A percentile compares a stretch with the other conserved stretches of the same genome.
These are phyloP conservation scores for Chymomyza costata DNA, from an alignment of 1,140 invertebrate genomes.

Conservation along the genomic window DNA sequence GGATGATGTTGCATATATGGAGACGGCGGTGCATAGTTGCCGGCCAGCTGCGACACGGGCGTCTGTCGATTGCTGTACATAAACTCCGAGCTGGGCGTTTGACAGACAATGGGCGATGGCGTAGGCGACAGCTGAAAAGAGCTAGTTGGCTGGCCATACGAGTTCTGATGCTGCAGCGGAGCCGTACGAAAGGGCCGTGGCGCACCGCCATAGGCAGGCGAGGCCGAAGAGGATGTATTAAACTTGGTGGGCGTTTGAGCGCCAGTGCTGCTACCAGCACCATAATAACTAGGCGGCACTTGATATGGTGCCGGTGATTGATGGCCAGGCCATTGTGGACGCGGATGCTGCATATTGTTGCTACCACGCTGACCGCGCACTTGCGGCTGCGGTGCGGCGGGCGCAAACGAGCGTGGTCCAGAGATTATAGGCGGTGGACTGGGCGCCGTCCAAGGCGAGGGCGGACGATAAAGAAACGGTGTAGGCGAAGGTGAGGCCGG, in stretches of 20 bases:
- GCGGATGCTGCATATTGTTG: conserved; percentile 77
- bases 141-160: conserved; percentile 63
- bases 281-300: conserved; percentile 25
- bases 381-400: conserved; percentile 75
- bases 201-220: conserved; percentile 23
- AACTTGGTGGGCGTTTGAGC: conserved; percentile 20
- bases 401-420: conserved; percentile 76
- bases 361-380: conserved; percentile 74
- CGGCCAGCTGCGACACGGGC: conserved; percentile 53
- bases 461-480: conserved; percentile 79
- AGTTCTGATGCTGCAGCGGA: conserved; percentile 61
- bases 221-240: conserved; percentile 17
- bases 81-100: conserved; percentile 66
- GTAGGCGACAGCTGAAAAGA: conserved; percentile 73
- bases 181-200: conserved; percentile 54
- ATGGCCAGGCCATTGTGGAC: conserved; percentile 79
- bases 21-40: conserved; percentile 28
- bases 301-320: conserved; percentile 68
- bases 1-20: conserved; percentile 50
- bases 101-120: conserved; percentile 72
- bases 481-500: conserved; percentile 75
- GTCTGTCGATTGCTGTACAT: conserved; percentile 69
- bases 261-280: conserved; percentile 26
- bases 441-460: conserved; percentile 78
- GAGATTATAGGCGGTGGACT: conserved; percentile 80